Conservation (phyloP, 2,797 vertebrate genomes). For the Emydoidea blandingii region DNA sequence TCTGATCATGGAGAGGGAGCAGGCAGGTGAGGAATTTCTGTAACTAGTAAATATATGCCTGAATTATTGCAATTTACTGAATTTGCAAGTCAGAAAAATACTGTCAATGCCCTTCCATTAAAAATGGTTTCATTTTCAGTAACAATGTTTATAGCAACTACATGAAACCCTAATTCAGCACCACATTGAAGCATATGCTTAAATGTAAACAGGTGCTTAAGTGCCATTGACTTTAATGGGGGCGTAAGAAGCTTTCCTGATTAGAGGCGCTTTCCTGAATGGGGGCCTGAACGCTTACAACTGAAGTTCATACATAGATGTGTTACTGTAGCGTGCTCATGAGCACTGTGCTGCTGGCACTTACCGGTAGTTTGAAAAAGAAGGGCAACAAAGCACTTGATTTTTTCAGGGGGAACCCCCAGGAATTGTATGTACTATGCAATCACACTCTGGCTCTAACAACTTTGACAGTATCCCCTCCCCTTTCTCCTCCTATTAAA, state of each 20-base stretch:
- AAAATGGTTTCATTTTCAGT: not conserved
- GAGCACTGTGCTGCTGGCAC: not conserved
- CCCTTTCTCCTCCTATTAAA: not conserved
- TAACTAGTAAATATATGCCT: not conserved
- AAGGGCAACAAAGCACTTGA: not conserved
- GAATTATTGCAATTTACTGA: not conserved
- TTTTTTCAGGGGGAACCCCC: not conserved
- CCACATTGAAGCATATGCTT: not conserved
- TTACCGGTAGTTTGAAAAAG: not conserved
- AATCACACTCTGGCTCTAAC: not conserved
- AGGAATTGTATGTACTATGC: not conserved
- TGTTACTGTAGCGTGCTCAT: not conserved
- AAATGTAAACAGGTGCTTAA: not conserved
- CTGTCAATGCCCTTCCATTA: not conserved
- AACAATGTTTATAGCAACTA: not conserved
- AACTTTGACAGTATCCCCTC: not conserved
- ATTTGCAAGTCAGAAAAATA: not conserved
- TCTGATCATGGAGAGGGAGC: not conserved
- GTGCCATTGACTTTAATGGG: not conserved
- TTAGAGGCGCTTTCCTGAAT: not conserved
- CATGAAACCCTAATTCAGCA: not conserved
- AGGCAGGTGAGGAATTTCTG: not conserved
- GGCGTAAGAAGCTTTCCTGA: not conserved
- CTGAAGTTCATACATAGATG: not conserved
- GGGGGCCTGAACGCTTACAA: not conserved